These are phyloP conservation scores for Aplidium turbinatum DNA, from an alignment of 23 tunicate genomes.

Conservation along the genomic window DNA sequence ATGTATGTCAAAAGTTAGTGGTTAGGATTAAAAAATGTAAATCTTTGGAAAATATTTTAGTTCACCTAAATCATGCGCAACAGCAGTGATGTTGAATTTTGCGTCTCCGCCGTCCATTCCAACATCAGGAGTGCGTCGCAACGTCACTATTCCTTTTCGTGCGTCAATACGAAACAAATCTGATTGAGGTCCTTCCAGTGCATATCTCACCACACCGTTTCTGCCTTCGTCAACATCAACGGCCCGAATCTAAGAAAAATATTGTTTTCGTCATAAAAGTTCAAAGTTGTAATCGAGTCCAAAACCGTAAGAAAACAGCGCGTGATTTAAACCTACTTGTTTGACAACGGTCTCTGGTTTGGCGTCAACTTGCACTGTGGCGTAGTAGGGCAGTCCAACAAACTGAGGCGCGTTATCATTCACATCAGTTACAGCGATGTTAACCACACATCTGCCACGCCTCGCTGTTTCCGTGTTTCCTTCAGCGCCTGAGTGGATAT, in stretches of 20 bases:
- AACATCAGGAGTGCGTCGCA: slow-evolving; percentile 30
- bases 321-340: slow-evolving; percentile 29
- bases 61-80: slow-evolving; percentile 42
- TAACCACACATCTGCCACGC: slow-evolving; percentile 37
- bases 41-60: no score
- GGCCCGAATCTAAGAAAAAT: slow-evolving; percentile 28
- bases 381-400: slow-evolving; percentile 37
- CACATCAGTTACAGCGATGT: slow-evolving; percentile 49
- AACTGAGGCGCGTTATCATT: slow-evolving; percentile 70
- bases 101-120: not conserved
- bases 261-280: no score
- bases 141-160: slow-evolving; percentile 28
- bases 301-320: not conserved
- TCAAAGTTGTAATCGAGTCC: no score
- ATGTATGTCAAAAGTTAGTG: no score
- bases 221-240: slow-evolving; percentile 37
- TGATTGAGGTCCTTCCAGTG: slow-evolving; percentile 22
- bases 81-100: slow-evolving; percentile 19
- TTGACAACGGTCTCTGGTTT: slow-evolving; percentile 33
- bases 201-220: slow-evolving; percentile 28
- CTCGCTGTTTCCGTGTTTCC: not conserved
- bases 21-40: no score
- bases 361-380: slow-evolving; percentile 44
- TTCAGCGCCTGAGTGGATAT: slow-evolving; percentile 3
- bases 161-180: slow-evolving; percentile 24